Evolutionary conservation across 2,888 invertebrate genomes (phyloP), one percentile per base, ranked within the genome.

Genomic region (Melanchra persicariae): DNA sequence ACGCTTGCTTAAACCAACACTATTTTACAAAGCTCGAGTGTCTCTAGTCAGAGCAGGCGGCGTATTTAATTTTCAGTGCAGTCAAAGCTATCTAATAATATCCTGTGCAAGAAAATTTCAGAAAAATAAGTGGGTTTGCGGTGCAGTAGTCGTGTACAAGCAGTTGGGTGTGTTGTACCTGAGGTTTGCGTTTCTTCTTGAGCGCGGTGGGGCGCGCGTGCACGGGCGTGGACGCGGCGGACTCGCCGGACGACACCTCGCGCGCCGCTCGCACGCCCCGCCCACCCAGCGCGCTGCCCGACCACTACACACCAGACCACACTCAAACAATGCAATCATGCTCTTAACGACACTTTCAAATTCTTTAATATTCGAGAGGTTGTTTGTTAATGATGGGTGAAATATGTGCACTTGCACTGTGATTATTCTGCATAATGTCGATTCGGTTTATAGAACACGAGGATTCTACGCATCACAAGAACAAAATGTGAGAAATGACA

Each of bases 181-280:
- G 92, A 19, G 93, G 93, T 75, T 93, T 93, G 87, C 96, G 94
- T 82, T 95, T 94, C 90, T 96, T 96, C 87, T 93, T 93, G 75
- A 88, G 85, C 37, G 91, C 85, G 34, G 91, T 87, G 62, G 94
- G 93, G 1, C 93, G 89, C 84, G 95, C 93, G 90, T 96, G 96
- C 65, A 97, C 93, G 15, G 97, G 97, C 79, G 97, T 96, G 83
- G 96, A 96, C 74, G 91, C 96, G 77, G 92, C 88, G 30, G 87
- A 93, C 81, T 91, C 92, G 75, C 91, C 90, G 49, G 93, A 91
- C 71, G 88, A 89, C 72, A 66, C 37, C 49, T 76, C 83, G 57
- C 85, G 83, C 64, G 47, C 65, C 75, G 64, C 74, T 43, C 75
- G 79, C 72, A 17, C 70, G 57, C 75, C 77, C 37, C 79, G 51